Base-by-base conservation (phyloP, 2,113 vertebrate species). In the Cavia aperea region DNA sequence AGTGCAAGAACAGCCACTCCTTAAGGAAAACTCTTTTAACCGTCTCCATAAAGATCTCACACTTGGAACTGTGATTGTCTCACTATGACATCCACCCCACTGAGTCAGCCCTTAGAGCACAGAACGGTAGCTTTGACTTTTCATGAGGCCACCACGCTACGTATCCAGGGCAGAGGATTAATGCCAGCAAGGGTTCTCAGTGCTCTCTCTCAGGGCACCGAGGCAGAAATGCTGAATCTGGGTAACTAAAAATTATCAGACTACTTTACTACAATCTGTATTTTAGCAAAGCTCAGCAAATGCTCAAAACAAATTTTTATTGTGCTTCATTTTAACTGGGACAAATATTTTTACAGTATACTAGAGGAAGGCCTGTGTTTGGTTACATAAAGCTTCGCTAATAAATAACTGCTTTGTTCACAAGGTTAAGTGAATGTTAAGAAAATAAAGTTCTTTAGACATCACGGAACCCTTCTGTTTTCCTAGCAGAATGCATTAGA, bases 331-430 rank as follows among this genome's bases (percentile, higher is more conserved):
- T 96, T 94, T 90, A 95, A 72, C 8, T 73, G 31, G 24, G 33
- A 90, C 88, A 92, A 93, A 62, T 75, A 29, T 85, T 95, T 94
- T 89, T 93, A 81, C 15, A 89, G 60, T 82, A 82, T 91, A 86
- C 58, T 86, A 92, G 4, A 82, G 49, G 77, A 93, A 88, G 26
- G 4, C 49, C 8, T 78, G 72, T 88, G 5, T 63, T 82, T 81
- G 88, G 60, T 85, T 90, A 90, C 46, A 88, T 68, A 85, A 81
- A 93, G 23, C 84, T 72, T 85, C 89, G 46, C 83, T 94, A 86
- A 92, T 54, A 89, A 81, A 60, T 72, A 89, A 91, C 39, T 92
- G 81, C 19, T 96, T 88, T 87, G 46, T 84, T 93, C 60, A 91
- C 12, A 88, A 88, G 58, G 39, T 86, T 79, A 92, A 68, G 29